Evolutionary conservation across 2,113 vertebrate genomes (phyloP).

Genomic region (Hypocryptadius cinnamomeus): DNA sequence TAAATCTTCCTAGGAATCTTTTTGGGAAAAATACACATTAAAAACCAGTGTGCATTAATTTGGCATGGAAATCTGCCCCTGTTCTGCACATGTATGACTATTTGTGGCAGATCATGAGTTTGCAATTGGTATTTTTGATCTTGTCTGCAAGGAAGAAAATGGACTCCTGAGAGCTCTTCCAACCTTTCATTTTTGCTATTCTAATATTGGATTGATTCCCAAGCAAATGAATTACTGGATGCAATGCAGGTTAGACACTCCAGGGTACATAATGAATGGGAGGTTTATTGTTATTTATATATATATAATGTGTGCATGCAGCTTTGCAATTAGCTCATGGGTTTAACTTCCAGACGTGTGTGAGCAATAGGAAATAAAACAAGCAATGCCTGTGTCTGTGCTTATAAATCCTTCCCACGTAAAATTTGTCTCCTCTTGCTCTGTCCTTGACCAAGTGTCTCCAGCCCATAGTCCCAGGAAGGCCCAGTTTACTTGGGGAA

Average conservation of each 20-base stretch:
- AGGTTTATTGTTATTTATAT: slow-evolving; percentile 7
- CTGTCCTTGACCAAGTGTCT: background rate
- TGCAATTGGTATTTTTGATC: background rate
- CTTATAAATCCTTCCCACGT: background rate
- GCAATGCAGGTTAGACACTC: slow-evolving; percentile 16
- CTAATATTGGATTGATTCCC: slow-evolving; percentile 31
- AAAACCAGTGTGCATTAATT: background rate
- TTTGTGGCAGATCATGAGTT: background rate
- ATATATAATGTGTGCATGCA: background rate
- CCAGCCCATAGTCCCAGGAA: background rate
- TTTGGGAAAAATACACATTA: background rate
- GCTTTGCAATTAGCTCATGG: slow-evolving; percentile 32
- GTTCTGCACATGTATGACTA: background rate
- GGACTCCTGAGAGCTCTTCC: slow-evolving; percentile 13
- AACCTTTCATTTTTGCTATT: slow-evolving; percentile 18
- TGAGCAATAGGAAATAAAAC: background rate
- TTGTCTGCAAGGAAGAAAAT: slow-evolving; percentile 4
- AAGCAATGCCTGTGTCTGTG: background rate
- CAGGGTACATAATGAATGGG: slow-evolving; percentile 21
- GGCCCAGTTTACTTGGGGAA: background rate
- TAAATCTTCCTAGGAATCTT: background rate
- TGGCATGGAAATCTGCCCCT: background rate
- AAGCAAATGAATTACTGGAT: slow-evolving; percentile 39
- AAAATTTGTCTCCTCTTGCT: background rate
- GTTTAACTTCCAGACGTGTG: background rate